Percentiles rank a stretch among this genome's conserved stretches.
Evolutionary conservation across 2,888 invertebrate species (phyloP).

Genomic region (Brachynemurus nebulosus): DNA sequence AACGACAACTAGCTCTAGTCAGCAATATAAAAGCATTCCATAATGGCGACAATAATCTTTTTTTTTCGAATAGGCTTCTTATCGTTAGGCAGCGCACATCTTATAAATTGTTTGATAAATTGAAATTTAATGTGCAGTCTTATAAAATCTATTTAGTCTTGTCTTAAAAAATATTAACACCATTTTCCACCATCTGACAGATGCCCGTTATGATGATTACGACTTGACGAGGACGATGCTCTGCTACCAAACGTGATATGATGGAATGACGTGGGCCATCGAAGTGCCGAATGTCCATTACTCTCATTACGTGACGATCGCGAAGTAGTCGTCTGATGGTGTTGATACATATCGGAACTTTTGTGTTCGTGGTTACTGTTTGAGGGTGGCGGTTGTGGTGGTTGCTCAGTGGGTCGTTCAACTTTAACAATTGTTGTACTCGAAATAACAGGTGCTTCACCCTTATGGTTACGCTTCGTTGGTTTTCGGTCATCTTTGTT

Average conservation of each 20-base stretch:
- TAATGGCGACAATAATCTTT: no score
- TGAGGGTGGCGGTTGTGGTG: slow-evolving; percentile 2
- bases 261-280: slow-evolving; percentile 7
- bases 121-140: no score
- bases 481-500: slow-evolving; percentile 32
- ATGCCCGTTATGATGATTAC: slow-evolving; percentile 6
- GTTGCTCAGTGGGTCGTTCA: slow-evolving; percentile 5
- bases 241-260: background rate
- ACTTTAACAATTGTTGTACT: slow-evolving; percentile 4
- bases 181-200: slow-evolving; percentile 9
- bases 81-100: no score
- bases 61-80: no score
- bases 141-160: background rate
- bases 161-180: slow-evolving; percentile 1
- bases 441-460: slow-evolving; percentile 29
- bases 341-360: background rate
- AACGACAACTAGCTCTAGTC: no score
- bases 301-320: background rate
- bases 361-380: no score
- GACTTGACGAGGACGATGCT: background rate
- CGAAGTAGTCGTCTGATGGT: background rate
- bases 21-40: no score
- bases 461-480: slow-evolving; percentile 44
- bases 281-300: slow-evolving; percentile 4
- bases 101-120: no score